A percentile compares a stretch with the other conserved stretches of the same genome.
These are phyloP conservation scores for Apostichopus leukothele DNA, from an alignment of 53 echinoderm and acorn worm species.

Conservation along the genomic window DNA sequence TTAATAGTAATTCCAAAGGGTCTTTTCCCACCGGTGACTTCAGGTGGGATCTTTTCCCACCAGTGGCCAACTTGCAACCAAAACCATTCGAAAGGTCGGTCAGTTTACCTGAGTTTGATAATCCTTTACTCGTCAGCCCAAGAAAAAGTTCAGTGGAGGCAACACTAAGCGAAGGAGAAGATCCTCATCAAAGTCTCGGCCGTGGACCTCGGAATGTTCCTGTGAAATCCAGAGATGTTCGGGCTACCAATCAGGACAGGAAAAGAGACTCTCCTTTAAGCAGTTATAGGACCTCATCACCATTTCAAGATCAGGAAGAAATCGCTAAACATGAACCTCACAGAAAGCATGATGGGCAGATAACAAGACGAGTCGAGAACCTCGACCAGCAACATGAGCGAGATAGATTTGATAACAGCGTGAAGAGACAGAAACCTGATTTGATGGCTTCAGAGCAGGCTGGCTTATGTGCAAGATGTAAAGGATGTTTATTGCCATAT, in stretches of 20 bases:
- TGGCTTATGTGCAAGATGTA: neutral
- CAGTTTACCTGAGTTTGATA: slow-evolving; percentile 31
- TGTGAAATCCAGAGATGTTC: neutral
- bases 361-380: neutral
- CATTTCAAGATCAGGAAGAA: neutral
- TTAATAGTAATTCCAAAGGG: neutral
- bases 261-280: neutral
- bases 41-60: slow-evolving; percentile 30
- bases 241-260: neutral
- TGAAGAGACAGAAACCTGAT: neutral
- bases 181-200: neutral
- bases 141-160: slow-evolving; percentile 18
- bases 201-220: neutral
- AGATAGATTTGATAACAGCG: neutral
- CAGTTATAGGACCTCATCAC: neutral
- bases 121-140: slow-evolving; percentile 38
- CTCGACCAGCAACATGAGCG: neutral
- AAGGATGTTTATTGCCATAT: neutral
- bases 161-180: neutral
- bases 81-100: neutral
- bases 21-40: neutral
- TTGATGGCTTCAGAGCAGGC: neutral
- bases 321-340: neutral
- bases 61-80: slow-evolving; percentile 6
- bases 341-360: neutral